A percentile compares a stretch with the other conserved stretches of the same genome.
Conservation (phyloP, 2,797 vertebrate species). For the Telmatherina bonti region DNA sequence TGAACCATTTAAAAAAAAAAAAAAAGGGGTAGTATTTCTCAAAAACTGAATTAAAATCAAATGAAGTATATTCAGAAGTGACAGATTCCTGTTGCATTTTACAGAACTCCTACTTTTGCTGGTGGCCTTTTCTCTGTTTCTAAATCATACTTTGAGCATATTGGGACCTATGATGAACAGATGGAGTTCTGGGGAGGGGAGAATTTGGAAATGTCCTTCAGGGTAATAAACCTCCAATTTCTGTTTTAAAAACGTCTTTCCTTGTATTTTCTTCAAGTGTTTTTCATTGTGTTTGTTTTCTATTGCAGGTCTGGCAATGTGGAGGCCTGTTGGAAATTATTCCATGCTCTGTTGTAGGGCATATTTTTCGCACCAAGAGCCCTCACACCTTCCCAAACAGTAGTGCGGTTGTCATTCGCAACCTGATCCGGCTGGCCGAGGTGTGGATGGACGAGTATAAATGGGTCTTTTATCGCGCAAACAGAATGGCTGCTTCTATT, state of each 20-base stretch:
- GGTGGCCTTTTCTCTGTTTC: slow-evolving; percentile 90
- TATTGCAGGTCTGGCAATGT: slow-evolving; percentile 88
- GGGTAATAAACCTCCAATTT: slow-evolving; percentile 79
- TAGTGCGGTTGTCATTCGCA: slow-evolving; percentile 79
- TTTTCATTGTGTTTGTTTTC: not conserved
- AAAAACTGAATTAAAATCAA: not conserved
- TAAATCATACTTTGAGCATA: slow-evolving; percentile 88
- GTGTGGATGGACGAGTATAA: slow-evolving; percentile 92
- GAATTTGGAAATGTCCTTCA: slow-evolving; percentile 93
- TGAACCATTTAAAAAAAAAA: too few species aligned
- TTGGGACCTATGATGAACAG: slow-evolving; percentile 89
- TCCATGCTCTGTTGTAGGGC: slow-evolving; percentile 90
- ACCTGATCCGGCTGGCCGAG: slow-evolving; percentile 88
- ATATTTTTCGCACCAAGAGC: slow-evolving; percentile 87
- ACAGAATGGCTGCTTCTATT: slow-evolving; percentile 82
- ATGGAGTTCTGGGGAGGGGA: slow-evolving; percentile 93
- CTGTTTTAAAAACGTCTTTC: not conserved
- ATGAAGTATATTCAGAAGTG: not conserved
- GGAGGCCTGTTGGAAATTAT: slow-evolving; percentile 90
- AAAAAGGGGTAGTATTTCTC: not conserved
- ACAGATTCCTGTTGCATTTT: slow-evolving; percentile 9
- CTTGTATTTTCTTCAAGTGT: not conserved
- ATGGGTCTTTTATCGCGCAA: slow-evolving; percentile 86
- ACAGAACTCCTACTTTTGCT: slow-evolving; percentile 87
- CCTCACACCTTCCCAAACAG: slow-evolving; percentile 87